Base-by-base conservation (phyloP, 2,888 invertebrate genomes). In the Leptopilina drosophilae region DNA sequence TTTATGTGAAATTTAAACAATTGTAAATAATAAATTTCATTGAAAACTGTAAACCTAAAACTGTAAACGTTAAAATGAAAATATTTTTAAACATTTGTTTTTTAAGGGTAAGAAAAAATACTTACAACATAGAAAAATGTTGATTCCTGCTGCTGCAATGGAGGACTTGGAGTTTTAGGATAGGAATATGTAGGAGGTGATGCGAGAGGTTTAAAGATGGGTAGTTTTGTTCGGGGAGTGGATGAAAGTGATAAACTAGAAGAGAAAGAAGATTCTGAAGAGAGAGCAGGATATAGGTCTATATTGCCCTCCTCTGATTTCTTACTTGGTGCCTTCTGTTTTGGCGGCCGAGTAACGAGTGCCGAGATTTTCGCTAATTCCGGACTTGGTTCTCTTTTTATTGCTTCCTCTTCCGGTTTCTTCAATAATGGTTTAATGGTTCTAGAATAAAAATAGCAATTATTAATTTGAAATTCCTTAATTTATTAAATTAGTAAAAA, bases 301-400 rank as follows among this genome's bases (percentile, higher is more conserved):
- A 88, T 85, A 81, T 85, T 85, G 85, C 88, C 88, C 82, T 89
- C 89, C 86, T 90, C 89, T 86, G 87, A 87, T 91, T 87, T 89
- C 89, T 91, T 90, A 91, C 91, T 91, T 88, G 91, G 86, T 82
- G 90, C 93, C 91, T 96, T 96, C 81, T 93, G 94, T 89, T 96
- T 96, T 2, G 96, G 96, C 77, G 96, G 96, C 83, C 96, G 93
- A 5, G 96, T 97, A 59, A 97, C 95, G 80, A 97, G 91, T 40
- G 97, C 96, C 9, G 97, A 96, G 89, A 97, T 97, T 90, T 96
- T 95, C 12, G 97, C 97, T 83, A 97, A 92, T 89, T 97, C 97
- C 11, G 97, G 96, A 49, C 96, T 96, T 56, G 95, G 94, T 88
- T 96, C 96, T 78, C 95, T 93, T 87, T 94, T 94, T 9, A 88